Evolutionary conservation across 2,797 vertebrate genomes (phyloP), one percentile per base, ranked within the genome.

Genomic region (Cuniculus paca): DNA sequence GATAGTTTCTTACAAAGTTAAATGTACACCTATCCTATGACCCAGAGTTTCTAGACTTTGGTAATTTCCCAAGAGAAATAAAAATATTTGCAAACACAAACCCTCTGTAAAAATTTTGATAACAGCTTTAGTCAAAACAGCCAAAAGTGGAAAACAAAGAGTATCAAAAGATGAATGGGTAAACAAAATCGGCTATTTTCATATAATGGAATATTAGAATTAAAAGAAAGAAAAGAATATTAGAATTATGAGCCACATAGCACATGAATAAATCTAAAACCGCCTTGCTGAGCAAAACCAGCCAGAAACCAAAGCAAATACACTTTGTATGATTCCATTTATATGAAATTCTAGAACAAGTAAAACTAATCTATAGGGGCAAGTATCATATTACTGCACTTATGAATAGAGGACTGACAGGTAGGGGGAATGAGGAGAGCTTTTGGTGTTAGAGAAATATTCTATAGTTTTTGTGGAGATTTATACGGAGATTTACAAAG

Each of bases 71-170:
- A 91, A 78, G 17, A 93, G 48, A 93, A 83, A 60, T 39, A 48
- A 85, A 95, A 60, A 93, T 48, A 26, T 26, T 74, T 77, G 1
- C 17, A 74, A 92, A 91, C 48, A 61, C 13, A 60, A 78, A 79
- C 39, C n/a, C 9, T 94, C 54, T 92, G 36, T 6, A 87, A 95
- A 75, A 90, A 28, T 17, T 63, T 91, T 81, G 75, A 63, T 70
- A 85, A 17, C 13, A 80, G 4, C 11, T 77, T 70, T 84, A 36
- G 58, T 72, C 6, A n/a, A 83, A 24, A 39, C 20, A 56, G n/a
- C 6, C 22, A 39, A n/a, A 80, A 80, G n/a, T 39, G 11, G n/a
- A 39, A 80, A 36, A 22, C 20, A 56, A 79, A 26, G 20, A 24
- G 6, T 7, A 81, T 60, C 79, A 39, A 94, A 42, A 77, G 31